Evolutionary conservation across 2,888 invertebrate species (phyloP), one percentile per base, ranked within the genome.

Genomic region (Galerucella pusilla): DNA sequence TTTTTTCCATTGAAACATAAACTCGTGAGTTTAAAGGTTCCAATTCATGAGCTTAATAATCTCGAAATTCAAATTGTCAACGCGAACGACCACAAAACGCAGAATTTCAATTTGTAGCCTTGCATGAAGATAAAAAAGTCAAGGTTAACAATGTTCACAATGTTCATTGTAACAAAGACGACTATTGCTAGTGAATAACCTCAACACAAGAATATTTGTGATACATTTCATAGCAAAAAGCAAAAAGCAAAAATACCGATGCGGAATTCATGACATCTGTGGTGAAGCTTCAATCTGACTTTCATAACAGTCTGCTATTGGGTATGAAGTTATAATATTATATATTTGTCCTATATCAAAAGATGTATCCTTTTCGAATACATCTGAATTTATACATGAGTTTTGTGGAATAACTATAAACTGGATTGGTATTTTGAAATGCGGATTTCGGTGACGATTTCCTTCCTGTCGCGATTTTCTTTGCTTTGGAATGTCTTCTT

Each of bases 331-430:
- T 67, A 66, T 71, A 74, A 71, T 74, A 71, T 74, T 74, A 74
- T 71, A 71, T 28, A 71, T 74, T 71, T 71, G 70, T 74, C 74
- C 74, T 45, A 74, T 74, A 70, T 64, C 73, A 61, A 54, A 68
- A 69, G 65, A 61, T 74, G 71, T 74, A 74, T 74, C 74, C 57
- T 45, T 74, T 67, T 67, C 63, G 74, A 71, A 75, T 75, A 74
- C 61, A 74, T 70, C 71, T 61, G 76, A 76, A 76, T 76, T 74
- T 70, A 74, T 74, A 74, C 76, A 76, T 76, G 68, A 59, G 65
- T 76, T 74, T 72, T 73, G 73, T 46, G 54, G 68, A 71, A 74
- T 71, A 74, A 76, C 76, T 76, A 74, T 74, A 74, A 74, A 74
- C 74, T 68, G 54, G 74, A 74, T 74, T 74, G 75, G 73, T 70